These are phyloP conservation scores for Malacoraja senta DNA, from an alignment of 2,797 vertebrate species.

Conservation along the genomic window DNA sequence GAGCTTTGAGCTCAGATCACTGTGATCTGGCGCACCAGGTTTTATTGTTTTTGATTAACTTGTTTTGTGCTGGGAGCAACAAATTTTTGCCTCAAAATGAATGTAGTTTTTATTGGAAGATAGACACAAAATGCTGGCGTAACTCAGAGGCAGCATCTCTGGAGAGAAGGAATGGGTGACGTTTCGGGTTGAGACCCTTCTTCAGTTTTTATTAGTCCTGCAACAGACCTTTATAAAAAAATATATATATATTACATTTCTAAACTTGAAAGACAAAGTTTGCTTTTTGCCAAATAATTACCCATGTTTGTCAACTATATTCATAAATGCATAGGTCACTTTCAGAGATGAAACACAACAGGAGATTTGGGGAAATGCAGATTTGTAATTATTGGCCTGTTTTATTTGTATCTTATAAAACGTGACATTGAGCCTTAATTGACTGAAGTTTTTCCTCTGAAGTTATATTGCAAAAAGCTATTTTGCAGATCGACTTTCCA, in stretches of 20 bases:
- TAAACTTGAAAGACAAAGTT: not conserved
- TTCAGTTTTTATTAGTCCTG: not conserved
- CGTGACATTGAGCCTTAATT: not conserved
- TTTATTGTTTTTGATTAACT: not conserved
- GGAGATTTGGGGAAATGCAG: not conserved
- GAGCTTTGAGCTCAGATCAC: no score
- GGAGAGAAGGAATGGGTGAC: no score
- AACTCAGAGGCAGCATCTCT: no score
- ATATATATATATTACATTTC: not conserved
- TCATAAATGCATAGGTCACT: not conserved
- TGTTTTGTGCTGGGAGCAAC: not conserved
- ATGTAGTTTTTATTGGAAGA: not conserved
- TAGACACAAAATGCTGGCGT: no score
- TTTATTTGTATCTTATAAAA: not conserved
- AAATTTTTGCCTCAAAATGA: not conserved
- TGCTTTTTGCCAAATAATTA: not conserved
- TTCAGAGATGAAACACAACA: not conserved
- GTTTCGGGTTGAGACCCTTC: no score
- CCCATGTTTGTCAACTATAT: not conserved
- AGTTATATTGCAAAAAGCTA: not conserved
- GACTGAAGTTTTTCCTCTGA: not conserved
- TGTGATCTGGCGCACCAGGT: not conserved
- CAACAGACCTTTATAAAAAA: not conserved
- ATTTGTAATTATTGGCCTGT: not conserved
- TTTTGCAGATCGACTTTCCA: not conserved